Evolutionary conservation across 2,888 invertebrate genomes (phyloP).

Genomic region (Coelopa pilipes): DNA sequence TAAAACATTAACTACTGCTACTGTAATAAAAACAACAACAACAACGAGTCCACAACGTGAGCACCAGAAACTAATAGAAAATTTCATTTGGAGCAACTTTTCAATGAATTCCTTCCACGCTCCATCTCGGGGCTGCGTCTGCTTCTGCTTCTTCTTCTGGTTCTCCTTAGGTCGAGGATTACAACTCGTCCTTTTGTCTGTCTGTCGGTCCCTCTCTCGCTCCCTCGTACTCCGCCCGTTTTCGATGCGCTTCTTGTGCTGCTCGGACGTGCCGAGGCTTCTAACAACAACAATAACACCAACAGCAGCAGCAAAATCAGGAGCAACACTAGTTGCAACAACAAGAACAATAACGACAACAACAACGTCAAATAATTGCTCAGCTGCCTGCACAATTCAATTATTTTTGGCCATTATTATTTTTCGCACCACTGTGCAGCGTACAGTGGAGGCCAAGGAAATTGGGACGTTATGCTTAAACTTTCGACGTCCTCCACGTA

Average conservation of each 20-base stretch:
- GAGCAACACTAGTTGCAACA: background rate
- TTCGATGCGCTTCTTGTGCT: background rate
- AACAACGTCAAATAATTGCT: slow-evolving; percentile 47
- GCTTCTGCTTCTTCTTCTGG: too few relatives aligned
- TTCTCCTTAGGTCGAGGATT: too few relatives aligned
- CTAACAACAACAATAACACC: too few relatives aligned
- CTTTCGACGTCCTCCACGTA: background rate
- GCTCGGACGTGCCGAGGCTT: background rate
- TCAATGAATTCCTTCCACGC: background rate
- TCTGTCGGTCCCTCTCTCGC: too few relatives aligned
- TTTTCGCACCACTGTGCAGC: slow-evolving; percentile 30
- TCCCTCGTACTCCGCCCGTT: too few relatives aligned
- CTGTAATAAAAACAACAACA: slow-evolving; percentile 20
- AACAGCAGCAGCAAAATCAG: too few relatives aligned
- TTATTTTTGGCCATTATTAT: slow-evolving; percentile 55
- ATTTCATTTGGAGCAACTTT: slow-evolving; percentile 26
- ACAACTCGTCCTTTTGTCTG: background rate
- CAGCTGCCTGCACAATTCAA: slow-evolving; percentile 55
- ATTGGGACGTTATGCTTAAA: slow-evolving; percentile 9
- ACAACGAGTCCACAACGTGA: slow-evolving; percentile 3
- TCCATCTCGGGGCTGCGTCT: background rate
- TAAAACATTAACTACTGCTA: slow-evolving; percentile 18
- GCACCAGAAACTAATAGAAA: slow-evolving; percentile 24
- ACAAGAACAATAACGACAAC: background rate
- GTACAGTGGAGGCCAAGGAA: slow-evolving; percentile 12